Percentiles rank a stretch among this genome's conserved stretches.
These are phyloP conservation scores for Anser brachyrhynchus DNA, from an alignment of 2,113 vertebrate genomes.

Conservation along the genomic window DNA sequence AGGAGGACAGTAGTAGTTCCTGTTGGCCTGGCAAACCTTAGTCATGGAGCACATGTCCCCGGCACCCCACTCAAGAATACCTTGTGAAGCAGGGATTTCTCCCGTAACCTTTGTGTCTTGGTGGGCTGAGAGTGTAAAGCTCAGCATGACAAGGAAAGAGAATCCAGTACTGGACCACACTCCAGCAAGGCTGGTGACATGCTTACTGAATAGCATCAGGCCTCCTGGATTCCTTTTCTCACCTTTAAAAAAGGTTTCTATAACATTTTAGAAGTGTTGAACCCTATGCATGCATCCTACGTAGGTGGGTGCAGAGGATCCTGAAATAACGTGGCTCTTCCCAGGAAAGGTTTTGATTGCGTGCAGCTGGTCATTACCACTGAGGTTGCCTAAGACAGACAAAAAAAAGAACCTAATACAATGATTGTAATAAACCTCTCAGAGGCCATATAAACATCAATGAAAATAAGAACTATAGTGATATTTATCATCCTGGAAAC, in stretches of 20 bases:
- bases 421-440: not conserved
- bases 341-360: too few relatives aligned
- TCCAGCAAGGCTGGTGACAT: not conserved
- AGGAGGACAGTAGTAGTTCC: not conserved
- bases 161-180: not conserved
- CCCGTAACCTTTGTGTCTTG: not conserved
- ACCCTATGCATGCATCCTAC: rapidly evolving
- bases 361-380: not conserved
- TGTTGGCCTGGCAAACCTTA: too few relatives aligned
- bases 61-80: not conserved
- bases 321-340: not conserved
- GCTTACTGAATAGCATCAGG: not conserved
- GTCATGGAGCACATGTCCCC: not conserved
- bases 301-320: not conserved
- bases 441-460: not conserved
- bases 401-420: not conserved
- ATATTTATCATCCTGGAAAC: not conserved
- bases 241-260: not conserved
- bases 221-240: not conserved
- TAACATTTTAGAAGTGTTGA: not conserved
- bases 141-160: not conserved
- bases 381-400: rapidly evolving
- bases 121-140: not conserved
- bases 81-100: not conserved
- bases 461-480: not conserved